Conservation (phyloP, 2,888 invertebrate genomes). For the Cheilosia grossa region DNA sequence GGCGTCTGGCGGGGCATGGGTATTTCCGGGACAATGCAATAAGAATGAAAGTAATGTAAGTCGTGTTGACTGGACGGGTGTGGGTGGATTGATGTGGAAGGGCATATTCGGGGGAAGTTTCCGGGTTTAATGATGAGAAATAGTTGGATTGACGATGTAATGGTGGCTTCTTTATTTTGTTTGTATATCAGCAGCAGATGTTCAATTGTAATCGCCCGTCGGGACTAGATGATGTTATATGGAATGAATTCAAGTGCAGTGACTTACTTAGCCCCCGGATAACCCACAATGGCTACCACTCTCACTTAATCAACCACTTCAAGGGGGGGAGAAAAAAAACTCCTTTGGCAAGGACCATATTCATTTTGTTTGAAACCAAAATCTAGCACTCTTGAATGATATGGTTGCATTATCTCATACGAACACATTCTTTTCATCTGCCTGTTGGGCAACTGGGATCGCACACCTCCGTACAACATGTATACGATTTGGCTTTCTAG, state of each 20-base stretch:
- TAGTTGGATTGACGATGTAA: not conserved
- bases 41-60: not conserved
- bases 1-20: not conserved
- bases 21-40: not conserved
- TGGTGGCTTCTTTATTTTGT: not conserved
- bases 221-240: too few species aligned
- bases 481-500: constrained; percentile 78
- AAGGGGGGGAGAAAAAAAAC: not conserved
- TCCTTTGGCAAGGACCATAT: not conserved
- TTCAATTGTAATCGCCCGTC: too few species aligned
- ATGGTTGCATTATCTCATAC: constrained; percentile 79
- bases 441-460: constrained; percentile 75
- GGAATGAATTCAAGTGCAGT: not conserved
- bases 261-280: not conserved
- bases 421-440: constrained; percentile 68
- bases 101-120: not conserved
- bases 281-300: not conserved
- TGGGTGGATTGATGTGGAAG: not conserved
- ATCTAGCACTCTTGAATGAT: constrained; percentile 77
- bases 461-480: constrained; percentile 77
- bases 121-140: not conserved
- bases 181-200: too few species aligned
- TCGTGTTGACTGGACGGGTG: not conserved
- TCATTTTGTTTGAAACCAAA: constrained; percentile 27
- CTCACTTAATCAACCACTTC: not conserved